Percentiles rank a stretch among this genome's conserved stretches.
These are phyloP conservation scores for Troides helena DNA, from an alignment of 2,888 invertebrate genomes.

Conservation along the genomic window DNA sequence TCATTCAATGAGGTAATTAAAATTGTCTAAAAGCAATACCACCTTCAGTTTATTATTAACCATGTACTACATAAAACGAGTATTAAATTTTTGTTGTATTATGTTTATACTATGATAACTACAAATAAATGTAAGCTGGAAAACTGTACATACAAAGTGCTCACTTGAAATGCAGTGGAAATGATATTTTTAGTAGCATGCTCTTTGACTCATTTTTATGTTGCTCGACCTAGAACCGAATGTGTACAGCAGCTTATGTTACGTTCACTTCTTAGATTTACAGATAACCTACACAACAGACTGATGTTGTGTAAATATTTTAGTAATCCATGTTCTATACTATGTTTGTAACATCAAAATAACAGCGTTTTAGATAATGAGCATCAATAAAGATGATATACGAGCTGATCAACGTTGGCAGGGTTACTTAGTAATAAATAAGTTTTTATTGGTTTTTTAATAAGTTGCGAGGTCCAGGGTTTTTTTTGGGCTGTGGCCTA, in stretches of 20 bases:
- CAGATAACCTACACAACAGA: slow-evolving; percentile 5
- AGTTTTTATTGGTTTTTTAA: too few species aligned
- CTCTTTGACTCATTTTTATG: slow-evolving; percentile 21
- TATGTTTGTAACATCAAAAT: neutral
- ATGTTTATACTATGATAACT: neutral
- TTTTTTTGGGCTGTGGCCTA: too few species aligned
- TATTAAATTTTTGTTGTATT: too few species aligned
- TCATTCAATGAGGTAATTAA: too few species aligned
- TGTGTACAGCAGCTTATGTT: slow-evolving; percentile 1
- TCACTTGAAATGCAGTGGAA: neutral
- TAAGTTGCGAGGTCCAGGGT: too few species aligned
- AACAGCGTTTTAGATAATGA: neutral
- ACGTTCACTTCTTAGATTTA: slow-evolving; percentile 18
- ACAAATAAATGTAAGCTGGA: neutral
- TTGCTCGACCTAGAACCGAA: slow-evolving; percentile 23
- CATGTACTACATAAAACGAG: too few species aligned
- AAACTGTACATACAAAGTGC: neutral
- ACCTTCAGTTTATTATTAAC: too few species aligned
- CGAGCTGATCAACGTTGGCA: too few species aligned
- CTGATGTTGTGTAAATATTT: neutral
- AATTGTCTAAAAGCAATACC: too few species aligned
- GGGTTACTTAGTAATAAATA: too few species aligned
- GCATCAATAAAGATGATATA: too few species aligned
- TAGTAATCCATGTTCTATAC: neutral
- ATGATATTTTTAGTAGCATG: slow-evolving; percentile 6